Conservation (phyloP, 2,888 invertebrate species). For the Salpingus planirostris region DNA sequence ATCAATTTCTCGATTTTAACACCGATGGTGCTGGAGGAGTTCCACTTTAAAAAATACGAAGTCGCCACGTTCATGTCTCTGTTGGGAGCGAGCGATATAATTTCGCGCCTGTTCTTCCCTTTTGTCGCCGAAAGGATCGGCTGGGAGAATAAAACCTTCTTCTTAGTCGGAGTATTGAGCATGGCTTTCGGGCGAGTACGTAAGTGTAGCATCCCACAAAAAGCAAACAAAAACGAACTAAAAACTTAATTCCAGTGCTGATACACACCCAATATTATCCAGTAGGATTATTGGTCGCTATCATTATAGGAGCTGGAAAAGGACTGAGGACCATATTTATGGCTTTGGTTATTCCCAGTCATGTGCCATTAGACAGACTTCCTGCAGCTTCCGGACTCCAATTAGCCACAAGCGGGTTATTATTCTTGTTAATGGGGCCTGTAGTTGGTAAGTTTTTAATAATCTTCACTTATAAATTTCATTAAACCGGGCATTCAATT, state of each 20-base stretch:
- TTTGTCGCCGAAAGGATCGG: constrained; percentile 59
- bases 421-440: constrained; percentile 54
- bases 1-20: constrained; percentile 65
- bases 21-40: constrained; percentile 63
- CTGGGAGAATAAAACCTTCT: constrained; percentile 63
- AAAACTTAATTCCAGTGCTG: constrained; percentile 47
- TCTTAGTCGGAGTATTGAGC: constrained; percentile 56
- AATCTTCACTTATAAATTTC: background rate
- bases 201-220: too few species aligned
- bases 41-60: constrained; percentile 50
- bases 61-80: constrained; percentile 63
- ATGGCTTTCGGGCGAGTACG: constrained; percentile 59
- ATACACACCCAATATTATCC: constrained; percentile 51
- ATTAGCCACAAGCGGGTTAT: constrained; percentile 55
- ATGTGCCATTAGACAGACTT: constrained; percentile 59
- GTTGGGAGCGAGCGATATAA: constrained; percentile 56
- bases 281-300: constrained; percentile 50
- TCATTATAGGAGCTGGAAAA: constrained; percentile 62
- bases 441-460: constrained; percentile 49
- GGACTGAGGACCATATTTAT: constrained; percentile 65
- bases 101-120: constrained; percentile 57
- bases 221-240: too few species aligned
- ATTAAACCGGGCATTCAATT: background rate
- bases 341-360: constrained; percentile 62
- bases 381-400: constrained; percentile 66